Base-by-base conservation (phyloP, 37 sponge, comb jelly and placozoan genomes). In the Halichondria panicea region DNA sequence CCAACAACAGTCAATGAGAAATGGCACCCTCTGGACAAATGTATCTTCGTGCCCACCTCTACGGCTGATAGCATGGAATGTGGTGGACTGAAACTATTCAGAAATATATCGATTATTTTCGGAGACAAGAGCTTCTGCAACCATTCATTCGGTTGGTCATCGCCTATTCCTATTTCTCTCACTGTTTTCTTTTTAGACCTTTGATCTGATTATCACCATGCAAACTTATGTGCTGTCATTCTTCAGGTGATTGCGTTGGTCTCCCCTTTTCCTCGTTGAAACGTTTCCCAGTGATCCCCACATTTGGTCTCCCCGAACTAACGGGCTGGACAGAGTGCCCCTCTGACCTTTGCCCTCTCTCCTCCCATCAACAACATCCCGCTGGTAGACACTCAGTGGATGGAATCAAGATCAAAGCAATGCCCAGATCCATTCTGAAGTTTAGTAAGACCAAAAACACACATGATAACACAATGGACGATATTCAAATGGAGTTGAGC, bases 201-300 rank as follows among this genome's bases (percentile, higher is more conserved):
- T 36, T 35, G 34, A n/a, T n/a, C 40, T 66, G 37, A 37, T 24
- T 35, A 24, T 9, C 37, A n/a, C 7, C 13, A 36, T 36, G 66
- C 12, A 35, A 13, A 36, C 11, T 37, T 44, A 45, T 43, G 50
- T 7, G 18, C 43, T 57, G 4, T 39, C 45, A 15, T 1, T 41
- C 2, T 25, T 25, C 55, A 81, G 89, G 84, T 9, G 57, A 63
- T 28, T 89, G 89, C 43, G 53, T 68, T 19, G 89, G 89, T 22
- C 55, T 45, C 41, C 84, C 84, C 0, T 75, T 78, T 13, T 55
- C 35, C 59, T 88, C 89, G 6, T 7, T 55, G 0, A 39, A 72
- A 33, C 54, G 89, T 22, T 89, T 83, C 55, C 89, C 89, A 18
- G 70, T 78, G 21, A 72, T 83, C 0, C 80, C 84, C 22, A 84